Conservation (phyloP, 2,797 vertebrate genomes). For the Phataginus tricuspis region DNA sequence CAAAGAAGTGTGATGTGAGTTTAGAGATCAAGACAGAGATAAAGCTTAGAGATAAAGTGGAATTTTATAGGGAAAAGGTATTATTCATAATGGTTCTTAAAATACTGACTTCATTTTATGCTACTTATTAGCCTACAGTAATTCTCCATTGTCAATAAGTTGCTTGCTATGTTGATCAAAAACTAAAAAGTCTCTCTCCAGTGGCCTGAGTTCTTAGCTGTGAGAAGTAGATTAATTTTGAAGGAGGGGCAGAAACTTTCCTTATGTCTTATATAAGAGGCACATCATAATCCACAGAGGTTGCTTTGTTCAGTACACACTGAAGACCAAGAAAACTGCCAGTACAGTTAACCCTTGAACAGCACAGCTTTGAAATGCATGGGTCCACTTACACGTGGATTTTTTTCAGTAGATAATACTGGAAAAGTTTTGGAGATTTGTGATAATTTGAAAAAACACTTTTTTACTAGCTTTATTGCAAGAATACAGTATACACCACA, state of each 20-base stretch:
- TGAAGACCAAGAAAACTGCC: background rate
- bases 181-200: background rate
- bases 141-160: background rate
- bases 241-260: background rate
- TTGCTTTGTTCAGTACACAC: background rate
- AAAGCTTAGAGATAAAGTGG: background rate
- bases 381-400: no score
- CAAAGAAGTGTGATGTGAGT: background rate
- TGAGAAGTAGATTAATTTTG: background rate
- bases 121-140: background rate
- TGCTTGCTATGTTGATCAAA: background rate
- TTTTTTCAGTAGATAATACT: no score
- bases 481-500: no score
- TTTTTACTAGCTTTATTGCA: no score
- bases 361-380: no score
- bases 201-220: background rate
- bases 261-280: constrained; percentile 6
- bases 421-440: no score
- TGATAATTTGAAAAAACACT: no score
- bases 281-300: background rate
- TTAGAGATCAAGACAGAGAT: background rate
- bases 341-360: background rate
- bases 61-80: background rate
- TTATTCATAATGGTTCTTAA: background rate
- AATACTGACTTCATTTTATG: background rate